Percentiles rank a stretch among this genome's conserved stretches.
phyloP scores from a whole-genome alignment of 2,797 vertebrate species.

The Champsocephalus esox region DNA sequence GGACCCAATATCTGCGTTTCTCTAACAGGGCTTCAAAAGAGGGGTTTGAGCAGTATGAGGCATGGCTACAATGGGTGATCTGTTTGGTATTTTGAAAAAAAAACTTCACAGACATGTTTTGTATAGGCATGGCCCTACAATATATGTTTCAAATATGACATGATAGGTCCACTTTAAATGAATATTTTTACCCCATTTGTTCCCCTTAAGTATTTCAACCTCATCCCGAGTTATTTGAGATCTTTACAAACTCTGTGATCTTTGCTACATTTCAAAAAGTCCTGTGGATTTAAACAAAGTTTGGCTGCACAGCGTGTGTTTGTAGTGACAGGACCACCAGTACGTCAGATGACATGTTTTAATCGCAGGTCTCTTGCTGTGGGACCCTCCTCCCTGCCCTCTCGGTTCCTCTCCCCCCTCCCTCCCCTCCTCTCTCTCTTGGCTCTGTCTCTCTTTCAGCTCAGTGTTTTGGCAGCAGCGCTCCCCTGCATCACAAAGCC shows the following conservation, averaged over 20 bases:
- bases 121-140: no score
- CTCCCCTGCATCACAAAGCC: slow-evolving; percentile 82
- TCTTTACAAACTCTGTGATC: neutral
- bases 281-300: slow-evolving; percentile 6
- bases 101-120: no score
- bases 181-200: neutral
- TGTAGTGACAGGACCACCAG: slow-evolving; percentile 11
- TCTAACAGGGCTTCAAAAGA: no score
- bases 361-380: slow-evolving; percentile 43
- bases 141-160: no score
- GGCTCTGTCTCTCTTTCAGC: slow-evolving; percentile 55
- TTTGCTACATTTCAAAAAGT: neutral
- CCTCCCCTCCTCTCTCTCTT: neutral
- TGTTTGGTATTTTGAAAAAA: no score
- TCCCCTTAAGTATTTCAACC: neutral
- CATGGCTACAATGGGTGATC: no score
- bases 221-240: neutral
- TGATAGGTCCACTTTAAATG: no score
- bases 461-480: slow-evolving; percentile 78
- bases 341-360: slow-evolving; percentile 33
- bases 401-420: neutral
- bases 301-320: slow-evolving; percentile 18
- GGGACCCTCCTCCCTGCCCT: slow-evolving; percentile 36
- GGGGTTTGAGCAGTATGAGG: no score
- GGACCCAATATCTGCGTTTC: no score